A percentile compares a stretch with the other conserved stretches of the same genome.
Evolutionary conservation across 2,888 invertebrate genomes (phyloP).

Genomic region (Clusia tigrina): DNA sequence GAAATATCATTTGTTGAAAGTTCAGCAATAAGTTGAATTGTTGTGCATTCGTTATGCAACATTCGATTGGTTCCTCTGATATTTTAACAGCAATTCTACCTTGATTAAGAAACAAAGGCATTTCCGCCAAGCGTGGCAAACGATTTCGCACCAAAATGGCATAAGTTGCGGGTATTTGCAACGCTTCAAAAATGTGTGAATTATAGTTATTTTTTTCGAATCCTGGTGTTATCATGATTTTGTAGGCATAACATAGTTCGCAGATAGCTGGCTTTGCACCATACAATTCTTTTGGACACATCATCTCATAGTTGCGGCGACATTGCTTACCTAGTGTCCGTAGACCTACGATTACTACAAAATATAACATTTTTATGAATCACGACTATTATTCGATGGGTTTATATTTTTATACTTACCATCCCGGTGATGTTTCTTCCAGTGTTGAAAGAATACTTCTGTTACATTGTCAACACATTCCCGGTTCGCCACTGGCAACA

Average conservation of each 20-base stretch:
- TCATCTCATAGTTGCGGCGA: slow-evolving; percentile 66
- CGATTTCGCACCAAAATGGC: slow-evolving; percentile 72
- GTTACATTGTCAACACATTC: slow-evolving; percentile 50
- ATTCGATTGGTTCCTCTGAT: slow-evolving; percentile 66
- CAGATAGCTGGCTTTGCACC: slow-evolving; percentile 47
- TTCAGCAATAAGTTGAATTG: slow-evolving; percentile 68
- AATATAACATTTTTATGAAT: too few species aligned
- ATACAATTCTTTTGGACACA: slow-evolving; percentile 51
- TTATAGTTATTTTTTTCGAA: slow-evolving; percentile 69
- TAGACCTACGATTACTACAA: too few species aligned
- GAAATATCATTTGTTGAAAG: slow-evolving; percentile 80
- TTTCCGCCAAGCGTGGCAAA: slow-evolving; percentile 71
- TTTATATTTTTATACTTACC: too few species aligned
- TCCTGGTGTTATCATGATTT: slow-evolving; percentile 68
- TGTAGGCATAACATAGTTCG: slow-evolving; percentile 67
- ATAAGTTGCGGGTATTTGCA: slow-evolving; percentile 64
- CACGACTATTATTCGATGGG: too few species aligned
- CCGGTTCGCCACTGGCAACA: slow-evolving; percentile 70
- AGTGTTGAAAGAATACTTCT: slow-evolving; percentile 72
- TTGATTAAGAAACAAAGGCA: slow-evolving; percentile 77
- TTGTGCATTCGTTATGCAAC: slow-evolving; percentile 64
- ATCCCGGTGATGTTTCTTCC: slow-evolving; percentile 63
- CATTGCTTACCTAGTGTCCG: slow-evolving; percentile 70
- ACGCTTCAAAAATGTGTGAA: slow-evolving; percentile 45
- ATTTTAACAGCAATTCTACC: slow-evolving; percentile 67